These are phyloP conservation scores for Ariopsis seemanni DNA, from an alignment of 2,113 vertebrate genomes.

Conservation along the genomic window DNA sequence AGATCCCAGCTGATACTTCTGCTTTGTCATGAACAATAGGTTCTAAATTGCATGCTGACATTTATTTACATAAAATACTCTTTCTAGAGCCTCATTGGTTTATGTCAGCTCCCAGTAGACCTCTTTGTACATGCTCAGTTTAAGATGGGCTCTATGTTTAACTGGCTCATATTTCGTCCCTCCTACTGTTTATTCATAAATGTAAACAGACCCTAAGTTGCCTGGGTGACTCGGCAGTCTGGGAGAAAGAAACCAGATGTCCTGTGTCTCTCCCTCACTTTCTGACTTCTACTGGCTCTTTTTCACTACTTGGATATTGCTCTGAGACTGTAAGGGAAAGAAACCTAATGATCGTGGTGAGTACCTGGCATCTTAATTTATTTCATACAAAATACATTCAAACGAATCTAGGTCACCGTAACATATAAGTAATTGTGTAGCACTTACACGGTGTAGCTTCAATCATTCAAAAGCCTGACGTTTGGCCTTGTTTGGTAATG, in stretches of 20 bases:
- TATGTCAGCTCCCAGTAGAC: slow-evolving; percentile 17
- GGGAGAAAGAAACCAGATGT: slow-evolving; percentile 58
- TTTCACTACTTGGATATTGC: slow-evolving; percentile 33
- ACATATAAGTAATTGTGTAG: background rate
- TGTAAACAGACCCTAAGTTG: slow-evolving; percentile 71
- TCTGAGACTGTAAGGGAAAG: slow-evolving; percentile 3
- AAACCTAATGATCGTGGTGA: slow-evolving; percentile 27
- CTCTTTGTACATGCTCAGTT: slow-evolving; percentile 19
- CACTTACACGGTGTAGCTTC: background rate
- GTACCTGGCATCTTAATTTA: slow-evolving; percentile 27
- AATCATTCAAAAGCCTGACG: background rate
- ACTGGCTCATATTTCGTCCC: slow-evolving; percentile 56
- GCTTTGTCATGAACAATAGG: slow-evolving; percentile 9
- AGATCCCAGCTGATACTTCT: slow-evolving; percentile 31
- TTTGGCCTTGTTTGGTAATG: background rate
- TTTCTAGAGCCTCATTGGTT: slow-evolving; percentile 20
- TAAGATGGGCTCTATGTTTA: slow-evolving; percentile 36
- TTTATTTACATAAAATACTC: slow-evolving; percentile 26
- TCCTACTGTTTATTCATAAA: slow-evolving; percentile 74
- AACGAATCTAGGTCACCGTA: background rate
- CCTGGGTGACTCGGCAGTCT: slow-evolving; percentile 69
- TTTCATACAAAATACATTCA: background rate
- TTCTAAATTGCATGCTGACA: slow-evolving; percentile 13
- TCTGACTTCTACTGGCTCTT: slow-evolving; percentile 28
- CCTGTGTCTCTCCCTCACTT: slow-evolving; percentile 20